phyloP scores from a whole-genome alignment of 2,797 vertebrate species.

The Rhodeus uyekii region DNA sequence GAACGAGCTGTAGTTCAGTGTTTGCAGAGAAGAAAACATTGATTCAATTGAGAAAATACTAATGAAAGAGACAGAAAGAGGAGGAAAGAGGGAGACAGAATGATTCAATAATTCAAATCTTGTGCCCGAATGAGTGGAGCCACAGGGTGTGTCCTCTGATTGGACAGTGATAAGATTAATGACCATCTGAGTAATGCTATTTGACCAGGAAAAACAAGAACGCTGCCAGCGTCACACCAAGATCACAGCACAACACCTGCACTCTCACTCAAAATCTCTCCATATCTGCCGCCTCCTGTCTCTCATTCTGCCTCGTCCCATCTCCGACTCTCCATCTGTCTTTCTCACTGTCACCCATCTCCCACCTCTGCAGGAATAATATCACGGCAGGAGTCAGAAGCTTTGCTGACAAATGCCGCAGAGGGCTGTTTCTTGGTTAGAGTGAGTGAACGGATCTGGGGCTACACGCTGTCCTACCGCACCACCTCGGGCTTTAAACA shows the following conservation, averaged over 20 bases:
- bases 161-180: conserved; percentile 56
- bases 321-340: conserved; percentile 18
- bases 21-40: conserved; percentile 32
- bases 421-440: conserved; percentile 85
- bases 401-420: conserved; percentile 77
- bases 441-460: conserved; percentile 88
- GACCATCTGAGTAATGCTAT: conserved; percentile 40
- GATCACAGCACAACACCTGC: conserved; percentile 49
- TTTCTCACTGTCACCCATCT: conserved; percentile 38
- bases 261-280: conserved; percentile 45
- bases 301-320: conserved; percentile 5
- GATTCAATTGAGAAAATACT: conserved; percentile 30
- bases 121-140: conserved; percentile 48
- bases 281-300: conserved; percentile 49
- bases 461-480: conserved; percentile 84
- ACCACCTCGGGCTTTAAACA: conserved; percentile 82
- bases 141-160: conserved; percentile 46
- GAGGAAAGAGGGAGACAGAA: background rate
- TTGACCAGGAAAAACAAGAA: conserved; percentile 38
- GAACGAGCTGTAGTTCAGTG: conserved; percentile 40
- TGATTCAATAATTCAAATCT: conserved; percentile 48
- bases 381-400: conserved; percentile 82
- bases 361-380: conserved; percentile 77
- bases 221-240: background rate
- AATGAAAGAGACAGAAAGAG: conserved; percentile 7